A percentile compares a stretch with the other conserved stretches of the same genome.
Evolutionary conservation across 2,888 invertebrate genomes (phyloP).

Genomic region (Yponomeuta evonymella): DNA sequence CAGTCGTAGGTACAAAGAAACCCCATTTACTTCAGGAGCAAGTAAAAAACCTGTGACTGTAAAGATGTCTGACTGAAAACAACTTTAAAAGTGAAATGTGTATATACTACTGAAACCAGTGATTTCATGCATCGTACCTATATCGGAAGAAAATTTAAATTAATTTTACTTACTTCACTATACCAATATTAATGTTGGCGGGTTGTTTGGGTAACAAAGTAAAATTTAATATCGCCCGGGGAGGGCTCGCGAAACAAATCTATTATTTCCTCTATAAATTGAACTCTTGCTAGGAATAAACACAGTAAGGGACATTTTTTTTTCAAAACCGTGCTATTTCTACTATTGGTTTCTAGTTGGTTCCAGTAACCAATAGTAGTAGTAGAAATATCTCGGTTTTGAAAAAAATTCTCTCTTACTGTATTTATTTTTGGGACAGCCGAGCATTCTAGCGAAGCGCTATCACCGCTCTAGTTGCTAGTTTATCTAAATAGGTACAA

Average conservation of each 20-base stretch:
- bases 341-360: no score
- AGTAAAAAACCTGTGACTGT: not conserved
- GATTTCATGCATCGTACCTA: not conserved
- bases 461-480: no score
- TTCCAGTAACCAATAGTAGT: no score
- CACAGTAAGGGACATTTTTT: no score
- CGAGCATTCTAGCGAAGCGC: no score
- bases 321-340: no score
- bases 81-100: not conserved
- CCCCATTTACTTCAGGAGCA: not conserved
- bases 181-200: slow-evolving; percentile 12
- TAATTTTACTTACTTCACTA: slow-evolving; percentile 4
- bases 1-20: not conserved
- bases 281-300: not conserved
- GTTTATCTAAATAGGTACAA: not conserved
- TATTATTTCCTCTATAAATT: slow-evolving; percentile 35
- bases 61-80: not conserved
- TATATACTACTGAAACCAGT: not conserved
- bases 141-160: slow-evolving; percentile 26
- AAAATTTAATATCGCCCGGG: slow-evolving; percentile 30
- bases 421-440: no score
- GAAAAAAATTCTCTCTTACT: no score
- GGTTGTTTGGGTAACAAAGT: slow-evolving; percentile 28
- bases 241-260: slow-evolving; percentile 21
- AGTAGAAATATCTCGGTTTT: no score